Evolutionary conservation across 37 sponge, comb jelly and placozoan species (phyloP).

Genomic region (Beroe ovata): DNA sequence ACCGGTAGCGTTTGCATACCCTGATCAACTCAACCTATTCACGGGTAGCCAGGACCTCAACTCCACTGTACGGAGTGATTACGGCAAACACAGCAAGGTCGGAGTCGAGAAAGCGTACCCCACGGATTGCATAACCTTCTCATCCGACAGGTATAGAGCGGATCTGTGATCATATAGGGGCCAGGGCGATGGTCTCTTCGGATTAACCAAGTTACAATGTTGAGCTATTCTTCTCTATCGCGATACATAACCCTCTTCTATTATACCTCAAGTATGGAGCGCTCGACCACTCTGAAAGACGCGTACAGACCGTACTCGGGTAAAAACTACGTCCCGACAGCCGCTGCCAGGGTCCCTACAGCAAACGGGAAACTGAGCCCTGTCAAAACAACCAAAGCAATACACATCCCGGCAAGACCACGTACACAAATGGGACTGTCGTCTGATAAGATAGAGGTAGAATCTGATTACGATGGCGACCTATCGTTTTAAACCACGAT

Average conservation of each 20-base stretch:
- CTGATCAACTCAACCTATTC: constrained; percentile 33
- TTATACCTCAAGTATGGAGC: no score
- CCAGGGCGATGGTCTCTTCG: no score
- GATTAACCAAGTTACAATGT: no score
- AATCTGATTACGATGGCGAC: no score
- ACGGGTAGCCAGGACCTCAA: background rate
- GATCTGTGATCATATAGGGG: no score
- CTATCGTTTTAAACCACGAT: no score
- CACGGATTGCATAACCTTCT: constrained; percentile 1
- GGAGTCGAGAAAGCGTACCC: background rate
- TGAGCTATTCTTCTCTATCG: no score
- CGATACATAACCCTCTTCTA: no score
- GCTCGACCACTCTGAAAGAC: constrained; percentile 28
- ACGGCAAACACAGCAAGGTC: background rate
- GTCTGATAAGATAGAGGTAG: background rate
- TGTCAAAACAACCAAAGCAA: constrained; percentile 63
- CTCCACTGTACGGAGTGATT: constrained; percentile 4
- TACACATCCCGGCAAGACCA: constrained; percentile 51
- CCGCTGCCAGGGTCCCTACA: constrained; percentile 19
- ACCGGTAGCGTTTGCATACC: constrained; percentile 7
- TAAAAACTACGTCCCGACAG: constrained; percentile 39
- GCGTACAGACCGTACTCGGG: constrained; percentile 60
- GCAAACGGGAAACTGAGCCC: constrained; percentile 14
- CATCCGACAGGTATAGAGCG: constrained; percentile 12
- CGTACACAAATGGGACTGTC: constrained; percentile 23